Base-by-base conservation (phyloP, 2,888 invertebrate genomes). In the Tachina grossa region DNA sequence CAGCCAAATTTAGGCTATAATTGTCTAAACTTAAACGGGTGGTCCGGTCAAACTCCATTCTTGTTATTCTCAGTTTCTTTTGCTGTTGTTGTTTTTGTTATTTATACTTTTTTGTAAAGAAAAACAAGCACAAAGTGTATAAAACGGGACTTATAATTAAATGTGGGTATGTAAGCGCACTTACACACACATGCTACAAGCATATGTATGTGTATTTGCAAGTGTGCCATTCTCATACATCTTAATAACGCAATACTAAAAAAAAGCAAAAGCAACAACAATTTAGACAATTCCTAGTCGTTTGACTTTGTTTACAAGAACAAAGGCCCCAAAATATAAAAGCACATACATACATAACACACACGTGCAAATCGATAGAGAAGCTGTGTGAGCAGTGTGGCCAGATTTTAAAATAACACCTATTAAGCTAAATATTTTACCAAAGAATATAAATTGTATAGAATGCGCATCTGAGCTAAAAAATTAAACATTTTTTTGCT, bases 121-220 rank as follows among this genome's bases (percentile, higher is more conserved):
- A 53, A 66, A 39, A 65, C 65, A 55, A 47, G 45, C 43, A 61
- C 16, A 43, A 66, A 49, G 39, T 59, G 45, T 51, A 31, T 31
- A 69, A 84, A 84, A 84, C 76, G 84, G 84, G 71, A 80, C 75
- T 84, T 76, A 47, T 61, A 80, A 71, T 74, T 53, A 79, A 79
- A 75, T 74, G 47, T 72, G 55, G 71, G 75, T 69, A 9, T n/a
- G 51, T 78, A 59, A 49, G 47, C 22, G n/a, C 51, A 43, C 14
- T 6, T 43, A n/a, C 22, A 31, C 31, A n/a, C 22, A 31, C 31
- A 31, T 31, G 2, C 31, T 31, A 31, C 31, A 31, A 39, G 11
- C 11, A 5, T 68, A n/a, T n/a, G n/a, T n/a, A n/a, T n/a, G n/a
- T n/a, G n/a, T n/a, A 11, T 77, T 41, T 39, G 47, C 49, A 51